Percentiles rank a stretch among this genome's conserved stretches.
Evolutionary conservation across 2,888 invertebrate genomes (phyloP).

Genomic region (Lapara coniferarum): DNA sequence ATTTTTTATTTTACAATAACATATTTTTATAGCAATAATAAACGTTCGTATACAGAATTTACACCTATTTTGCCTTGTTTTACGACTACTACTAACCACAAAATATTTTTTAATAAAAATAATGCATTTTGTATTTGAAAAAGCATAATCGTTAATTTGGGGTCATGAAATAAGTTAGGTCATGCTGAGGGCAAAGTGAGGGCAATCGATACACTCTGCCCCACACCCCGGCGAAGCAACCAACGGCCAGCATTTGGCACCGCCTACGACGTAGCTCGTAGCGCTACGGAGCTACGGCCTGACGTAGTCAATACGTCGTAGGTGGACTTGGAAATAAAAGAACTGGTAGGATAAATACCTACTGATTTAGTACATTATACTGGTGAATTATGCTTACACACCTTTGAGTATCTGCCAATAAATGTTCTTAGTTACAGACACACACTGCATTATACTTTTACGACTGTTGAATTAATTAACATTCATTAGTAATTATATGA

Average conservation of each 20-base stretch:
- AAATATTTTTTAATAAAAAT: neutral
- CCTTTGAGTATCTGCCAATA: no score
- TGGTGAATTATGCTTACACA: neutral
- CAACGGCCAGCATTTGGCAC: conserved; percentile 63
- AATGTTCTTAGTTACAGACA: no score
- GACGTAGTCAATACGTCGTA: conserved; percentile 37
- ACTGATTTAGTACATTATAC: neutral
- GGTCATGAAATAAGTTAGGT: conserved; percentile 53
- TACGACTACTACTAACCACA: neutral
- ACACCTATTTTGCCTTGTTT: neutral
- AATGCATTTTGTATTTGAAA: conserved; percentile 1
- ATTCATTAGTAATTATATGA: no score
- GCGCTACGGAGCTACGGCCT: conserved; percentile 37
- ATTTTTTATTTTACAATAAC: no score
- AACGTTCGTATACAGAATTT: no score
- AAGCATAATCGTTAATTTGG: conserved; percentile 31
- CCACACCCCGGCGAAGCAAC: conserved; percentile 54
- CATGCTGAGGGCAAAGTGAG: conserved; percentile 49
- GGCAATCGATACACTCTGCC: conserved; percentile 64
- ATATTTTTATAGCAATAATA: neutral
- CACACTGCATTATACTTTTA: no score
- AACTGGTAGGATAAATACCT: neutral
- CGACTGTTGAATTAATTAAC: no score
- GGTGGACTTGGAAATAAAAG: conserved; percentile 9
- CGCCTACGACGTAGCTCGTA: conserved; percentile 60